Evolutionary conservation across 2,113 vertebrate genomes (phyloP).

Genomic region (Gambusia holbrooki): DNA sequence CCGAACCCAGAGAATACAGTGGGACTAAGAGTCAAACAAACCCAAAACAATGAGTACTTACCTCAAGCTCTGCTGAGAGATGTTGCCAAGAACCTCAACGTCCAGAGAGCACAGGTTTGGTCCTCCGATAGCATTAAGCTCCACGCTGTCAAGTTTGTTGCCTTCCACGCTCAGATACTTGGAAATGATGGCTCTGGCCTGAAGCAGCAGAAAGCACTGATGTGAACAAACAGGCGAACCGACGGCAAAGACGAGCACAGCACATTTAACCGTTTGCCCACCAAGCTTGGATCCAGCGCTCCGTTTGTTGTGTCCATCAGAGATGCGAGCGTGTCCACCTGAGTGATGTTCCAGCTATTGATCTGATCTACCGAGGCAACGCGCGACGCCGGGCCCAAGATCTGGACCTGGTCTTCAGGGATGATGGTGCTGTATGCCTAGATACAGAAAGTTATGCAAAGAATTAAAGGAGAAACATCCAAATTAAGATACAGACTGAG

Average conservation of each 20-base stretch:
- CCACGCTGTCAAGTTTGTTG: slow-evolving; percentile 67
- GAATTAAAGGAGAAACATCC: background rate
- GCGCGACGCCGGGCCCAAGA: slow-evolving; percentile 67
- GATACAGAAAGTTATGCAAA: background rate
- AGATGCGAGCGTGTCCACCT: slow-evolving; percentile 71
- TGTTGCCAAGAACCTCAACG: slow-evolving; percentile 34
- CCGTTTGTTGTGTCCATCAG: slow-evolving; percentile 69
- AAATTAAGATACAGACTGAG: background rate
- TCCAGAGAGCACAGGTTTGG: slow-evolving; percentile 80
- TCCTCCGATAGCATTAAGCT: slow-evolving; percentile 69
- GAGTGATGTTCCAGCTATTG: slow-evolving; percentile 71
- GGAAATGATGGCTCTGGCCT: slow-evolving; percentile 59
- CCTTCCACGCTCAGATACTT: slow-evolving; percentile 57
- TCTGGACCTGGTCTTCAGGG: slow-evolving; percentile 67
- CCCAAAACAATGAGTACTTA: slow-evolving; percentile 64
- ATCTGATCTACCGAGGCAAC: slow-evolving; percentile 60
- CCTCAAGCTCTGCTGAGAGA: slow-evolving; percentile 71
- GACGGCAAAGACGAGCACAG: accelerated
- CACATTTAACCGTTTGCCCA: slow-evolving; percentile 23
- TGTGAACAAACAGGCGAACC: background rate
- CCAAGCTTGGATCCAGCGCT: slow-evolving; percentile 65
- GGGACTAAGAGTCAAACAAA: background rate
- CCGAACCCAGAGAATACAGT: too few species aligned
- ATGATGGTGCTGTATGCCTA: slow-evolving; percentile 68
- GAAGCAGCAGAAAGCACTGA: background rate